phyloP scores from a whole-genome alignment of 2,113 vertebrate species.

The Myotis davidii region DNA sequence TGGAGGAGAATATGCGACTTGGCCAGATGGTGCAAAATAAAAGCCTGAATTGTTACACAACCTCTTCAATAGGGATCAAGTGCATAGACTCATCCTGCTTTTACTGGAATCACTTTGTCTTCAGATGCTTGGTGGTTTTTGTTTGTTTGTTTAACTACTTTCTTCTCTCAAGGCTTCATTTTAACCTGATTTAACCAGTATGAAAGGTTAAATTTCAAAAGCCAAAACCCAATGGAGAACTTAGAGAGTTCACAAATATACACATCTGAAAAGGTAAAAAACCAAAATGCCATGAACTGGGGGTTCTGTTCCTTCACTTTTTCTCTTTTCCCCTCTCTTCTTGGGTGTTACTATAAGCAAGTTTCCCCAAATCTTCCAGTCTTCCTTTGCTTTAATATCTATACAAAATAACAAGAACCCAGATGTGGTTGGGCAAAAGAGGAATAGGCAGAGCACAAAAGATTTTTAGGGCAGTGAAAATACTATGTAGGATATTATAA shows the following conservation, averaged over 20 bases:
- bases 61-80: background rate
- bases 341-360: background rate
- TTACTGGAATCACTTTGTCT: background rate
- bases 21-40: slow-evolving; percentile 55
- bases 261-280: background rate
- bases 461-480: background rate
- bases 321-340: background rate
- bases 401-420: background rate
- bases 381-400: background rate
- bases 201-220: background rate
- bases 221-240: too few relatives aligned
- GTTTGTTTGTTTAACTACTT: background rate
- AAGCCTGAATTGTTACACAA: background rate
- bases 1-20: background rate
- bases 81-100: background rate
- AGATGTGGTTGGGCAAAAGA: background rate
- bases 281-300: background rate
- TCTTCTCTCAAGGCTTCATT: background rate
- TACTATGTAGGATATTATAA: background rate
- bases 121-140: background rate
- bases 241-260: too few relatives aligned
- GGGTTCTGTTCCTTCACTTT: background rate
- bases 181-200: background rate
- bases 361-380: background rate
- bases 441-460: background rate